Evolutionary conservation across 2,113 vertebrate genomes (phyloP).

Genomic region (Lethenteron camtschaticum): DNA sequence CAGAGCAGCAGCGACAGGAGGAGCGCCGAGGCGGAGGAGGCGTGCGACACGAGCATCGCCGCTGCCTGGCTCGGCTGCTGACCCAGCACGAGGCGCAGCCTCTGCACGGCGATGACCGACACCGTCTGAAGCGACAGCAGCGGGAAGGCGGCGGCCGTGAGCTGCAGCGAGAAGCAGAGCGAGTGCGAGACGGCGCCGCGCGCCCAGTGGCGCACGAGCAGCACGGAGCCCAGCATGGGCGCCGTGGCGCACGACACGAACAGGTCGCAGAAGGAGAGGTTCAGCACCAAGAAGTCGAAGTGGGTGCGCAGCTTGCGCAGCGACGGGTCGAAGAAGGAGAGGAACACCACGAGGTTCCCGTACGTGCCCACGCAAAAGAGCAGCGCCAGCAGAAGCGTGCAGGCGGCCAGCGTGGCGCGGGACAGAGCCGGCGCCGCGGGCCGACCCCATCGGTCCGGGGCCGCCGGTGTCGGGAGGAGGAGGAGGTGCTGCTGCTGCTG

Average conservation of each 20-base stretch:
- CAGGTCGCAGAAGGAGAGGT: constrained; percentile 81
- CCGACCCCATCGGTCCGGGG: constrained; percentile 22
- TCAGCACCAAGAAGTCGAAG: constrained; percentile 94
- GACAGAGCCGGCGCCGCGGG: constrained; percentile 26
- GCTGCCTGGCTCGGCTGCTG: constrained; percentile 29
- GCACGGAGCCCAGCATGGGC: constrained; percentile 17
- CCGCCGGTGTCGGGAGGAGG: constrained; percentile 11
- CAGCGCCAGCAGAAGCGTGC: constrained; percentile 44
- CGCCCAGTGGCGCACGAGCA: constrained; percentile 28
- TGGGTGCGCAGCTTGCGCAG: constrained; percentile 84
- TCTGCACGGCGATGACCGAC: constrained; percentile 67
- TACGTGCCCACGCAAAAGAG: constrained; percentile 83
- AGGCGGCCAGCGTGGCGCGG: constrained; percentile 46
- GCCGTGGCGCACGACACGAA: constrained; percentile 70
- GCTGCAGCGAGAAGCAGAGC: constrained; percentile 79
- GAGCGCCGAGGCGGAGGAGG: constrained; percentile 54
- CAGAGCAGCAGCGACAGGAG: constrained; percentile 57
- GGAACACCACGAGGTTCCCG: constrained; percentile 71
- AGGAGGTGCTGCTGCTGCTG: constrained; percentile 13
- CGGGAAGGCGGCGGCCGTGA: constrained; percentile 68
- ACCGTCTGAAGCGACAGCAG: constrained; percentile 92
- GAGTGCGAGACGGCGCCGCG: constrained; percentile 32
- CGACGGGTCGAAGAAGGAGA: constrained; percentile 81
- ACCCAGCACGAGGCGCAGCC: constrained; percentile 67
- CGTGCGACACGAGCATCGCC: constrained; percentile 9